Evolutionary conservation across 2,113 vertebrate species (phyloP).

Genomic region (Paraplagusia blochii): DNA sequence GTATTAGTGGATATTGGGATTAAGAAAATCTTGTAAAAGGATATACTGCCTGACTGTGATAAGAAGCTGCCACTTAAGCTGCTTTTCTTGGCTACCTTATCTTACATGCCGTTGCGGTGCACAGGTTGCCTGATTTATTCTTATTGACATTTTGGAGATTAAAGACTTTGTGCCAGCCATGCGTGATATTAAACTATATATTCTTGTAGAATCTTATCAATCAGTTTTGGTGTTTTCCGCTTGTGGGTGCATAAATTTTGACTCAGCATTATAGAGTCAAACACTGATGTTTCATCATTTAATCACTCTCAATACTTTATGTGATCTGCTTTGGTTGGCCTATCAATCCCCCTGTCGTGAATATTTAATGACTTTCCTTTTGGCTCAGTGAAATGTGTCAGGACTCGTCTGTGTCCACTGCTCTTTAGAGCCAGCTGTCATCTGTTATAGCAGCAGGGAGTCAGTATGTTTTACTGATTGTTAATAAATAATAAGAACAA

Average conservation of each 20-base stretch:
- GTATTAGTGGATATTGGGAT: no score
- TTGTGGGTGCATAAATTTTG: constrained; percentile 32
- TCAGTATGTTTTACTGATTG: background rate
- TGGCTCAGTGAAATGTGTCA: constrained; percentile 19
- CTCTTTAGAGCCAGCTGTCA: constrained; percentile 2
- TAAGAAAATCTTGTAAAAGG: background rate
- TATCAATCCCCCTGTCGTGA: constrained; percentile 37
- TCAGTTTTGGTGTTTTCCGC: constrained; percentile 7
- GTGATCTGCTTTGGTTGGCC: constrained; percentile 20
- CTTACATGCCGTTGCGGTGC: background rate
- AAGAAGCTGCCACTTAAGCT: background rate
- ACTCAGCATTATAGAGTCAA: constrained; percentile 41
- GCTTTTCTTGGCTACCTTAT: background rate
- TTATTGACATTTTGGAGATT: background rate
- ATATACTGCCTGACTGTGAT: background rate
- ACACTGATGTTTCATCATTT: constrained; percentile 43
- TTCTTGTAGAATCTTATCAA: no score
- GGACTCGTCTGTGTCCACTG: constrained; percentile 5
- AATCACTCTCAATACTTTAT: constrained; percentile 38
- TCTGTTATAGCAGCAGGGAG: constrained; percentile 4
- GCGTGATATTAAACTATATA: background rate
- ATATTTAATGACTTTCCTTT: constrained; percentile 49
- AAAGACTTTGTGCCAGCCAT: background rate
- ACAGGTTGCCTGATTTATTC: background rate
- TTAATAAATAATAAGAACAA: constrained; percentile 21